Base-by-base conservation (phyloP, 2,888 invertebrate species). In the Eupithecia exiguata region DNA sequence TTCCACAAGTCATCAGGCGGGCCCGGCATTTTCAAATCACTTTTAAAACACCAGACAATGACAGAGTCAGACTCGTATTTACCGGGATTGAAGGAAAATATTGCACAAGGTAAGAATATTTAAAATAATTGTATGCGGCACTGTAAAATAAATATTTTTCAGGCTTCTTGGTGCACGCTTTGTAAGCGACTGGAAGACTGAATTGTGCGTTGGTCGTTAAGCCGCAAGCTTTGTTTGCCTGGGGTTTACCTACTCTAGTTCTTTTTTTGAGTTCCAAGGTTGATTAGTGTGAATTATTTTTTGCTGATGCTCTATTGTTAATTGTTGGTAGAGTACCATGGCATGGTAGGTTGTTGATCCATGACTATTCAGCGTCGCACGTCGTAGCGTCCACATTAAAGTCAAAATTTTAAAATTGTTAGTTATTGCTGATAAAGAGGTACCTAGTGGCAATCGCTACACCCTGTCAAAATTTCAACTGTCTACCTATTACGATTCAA, bases 211-310 rank as follows among this genome's bases (percentile, higher is more conserved):
- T 74, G 68, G 65, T 62, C 74, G 65, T 69, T 63, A 70, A 77
- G 80, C 82, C 83, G 83, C 84, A 85, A 87, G 89, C 89, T 89
- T 88, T 92, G 91, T 91, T 91, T 89, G 89, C 77, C 78, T 75
- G 85, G 83, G 88, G 85, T 86, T 88, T 89, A 90, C 86, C 85
- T 89, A 88, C 89, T 87, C 87, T 81, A 87, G 84, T 89, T n/a
- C n/a, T n/a, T 90, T 92, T 92, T 92, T 90, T 89, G 88, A 87
- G 85, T 82, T 87, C 83, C 89, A 88, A 90, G 87, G 86, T 79
- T 86, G 78, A 53, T 75, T 58, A 67, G 67, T 71, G 69, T 81
- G 87, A 90, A 88, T 86, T 43, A 82, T 82, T 86, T 86, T 86
- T 83, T 82, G 76, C 77, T 70, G 30, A 12, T 78, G 10, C 81